Percentiles rank a stretch among this genome's conserved stretches.
Evolutionary conservation across 1,140 invertebrate genomes (phyloP).

Genomic region (Anagrus nilaparvatae): DNA sequence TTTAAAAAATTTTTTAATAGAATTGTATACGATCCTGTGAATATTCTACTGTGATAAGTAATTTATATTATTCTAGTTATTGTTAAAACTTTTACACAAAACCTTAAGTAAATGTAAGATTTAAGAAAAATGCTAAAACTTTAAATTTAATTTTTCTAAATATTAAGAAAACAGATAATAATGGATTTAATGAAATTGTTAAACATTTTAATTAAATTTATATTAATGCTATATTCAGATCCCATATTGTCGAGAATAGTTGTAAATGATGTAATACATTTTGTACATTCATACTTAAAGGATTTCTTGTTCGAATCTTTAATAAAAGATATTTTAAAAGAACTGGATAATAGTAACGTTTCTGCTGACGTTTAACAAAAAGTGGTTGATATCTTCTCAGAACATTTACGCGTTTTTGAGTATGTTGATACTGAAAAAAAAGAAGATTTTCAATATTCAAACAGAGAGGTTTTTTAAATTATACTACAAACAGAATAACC

Average conservation of each 20-base stretch:
- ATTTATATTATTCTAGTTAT: no score
- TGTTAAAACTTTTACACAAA: no score
- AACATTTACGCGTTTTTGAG: constrained; percentile 1
- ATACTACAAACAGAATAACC: not conserved
- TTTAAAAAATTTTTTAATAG: no score
- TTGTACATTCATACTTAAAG: constrained; percentile 6
- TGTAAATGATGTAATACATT: constrained; percentile 4
- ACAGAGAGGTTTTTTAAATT: constrained; percentile 6
- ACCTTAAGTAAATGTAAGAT: no score
- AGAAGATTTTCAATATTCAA: constrained; percentile 5
- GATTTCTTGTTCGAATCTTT: not conserved
- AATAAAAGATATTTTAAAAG: constrained; percentile 2
- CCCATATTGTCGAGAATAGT: constrained; percentile 8
- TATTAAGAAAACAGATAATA: not conserved
- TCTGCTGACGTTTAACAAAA: not conserved
- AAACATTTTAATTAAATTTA: constrained; percentile 6
- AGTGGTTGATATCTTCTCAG: not conserved
- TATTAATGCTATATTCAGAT: constrained; percentile 7
- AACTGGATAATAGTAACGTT: constrained; percentile 1
- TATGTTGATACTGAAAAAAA: constrained; percentile 8
- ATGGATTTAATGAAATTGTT: constrained; percentile 7
- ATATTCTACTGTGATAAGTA: no score
- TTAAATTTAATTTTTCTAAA: not conserved
- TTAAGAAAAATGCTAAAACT: no score
- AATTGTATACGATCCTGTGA: no score